Percentiles rank a stretch among this genome's conserved stretches.
Conservation (phyloP, 2,888 invertebrate genomes). For the Lasioglossum morio region DNA sequence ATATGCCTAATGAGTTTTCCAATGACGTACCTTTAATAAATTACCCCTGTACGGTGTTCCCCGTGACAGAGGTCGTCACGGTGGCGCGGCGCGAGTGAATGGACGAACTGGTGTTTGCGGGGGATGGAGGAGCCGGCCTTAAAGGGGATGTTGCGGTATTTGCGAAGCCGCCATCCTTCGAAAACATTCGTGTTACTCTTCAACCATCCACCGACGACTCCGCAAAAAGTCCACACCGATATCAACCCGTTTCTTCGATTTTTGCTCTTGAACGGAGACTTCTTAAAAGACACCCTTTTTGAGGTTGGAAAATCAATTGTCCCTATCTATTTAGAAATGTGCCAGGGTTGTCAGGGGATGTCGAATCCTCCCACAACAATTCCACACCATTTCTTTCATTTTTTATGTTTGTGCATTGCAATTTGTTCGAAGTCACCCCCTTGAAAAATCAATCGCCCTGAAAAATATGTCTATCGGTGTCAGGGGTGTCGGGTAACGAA, state of each 20-base stretch:
- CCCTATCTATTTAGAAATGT: neutral
- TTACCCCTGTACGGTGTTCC: slow-evolving; percentile 31
- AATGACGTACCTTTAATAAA: slow-evolving; percentile 48
- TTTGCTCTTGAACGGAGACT: too few relatives aligned
- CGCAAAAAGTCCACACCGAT: neutral
- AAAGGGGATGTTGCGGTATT: slow-evolving; percentile 67
- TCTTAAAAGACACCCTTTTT: neutral
- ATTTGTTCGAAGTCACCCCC: neutral
- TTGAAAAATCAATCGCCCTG: neutral
- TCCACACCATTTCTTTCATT: neutral
- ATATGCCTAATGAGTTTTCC: slow-evolving; percentile 40
- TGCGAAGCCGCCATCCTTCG: neutral
- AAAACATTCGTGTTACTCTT: slow-evolving; percentile 8
- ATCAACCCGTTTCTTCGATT: neutral
- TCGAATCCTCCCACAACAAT: neutral
- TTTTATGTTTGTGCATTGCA: neutral
- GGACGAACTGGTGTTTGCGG: slow-evolving; percentile 57
- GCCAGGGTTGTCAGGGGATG: neutral
- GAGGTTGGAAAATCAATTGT: neutral
- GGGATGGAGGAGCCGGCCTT: slow-evolving; percentile 55
- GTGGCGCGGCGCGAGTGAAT: slow-evolving; percentile 52
- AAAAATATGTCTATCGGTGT: neutral
- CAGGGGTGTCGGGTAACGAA: neutral
- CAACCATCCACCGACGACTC: too few relatives aligned
- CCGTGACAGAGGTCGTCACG: slow-evolving; percentile 36